These are phyloP conservation scores for Rosalia funebris DNA, from an alignment of 2,888 invertebrate species.

Conservation along the genomic window DNA sequence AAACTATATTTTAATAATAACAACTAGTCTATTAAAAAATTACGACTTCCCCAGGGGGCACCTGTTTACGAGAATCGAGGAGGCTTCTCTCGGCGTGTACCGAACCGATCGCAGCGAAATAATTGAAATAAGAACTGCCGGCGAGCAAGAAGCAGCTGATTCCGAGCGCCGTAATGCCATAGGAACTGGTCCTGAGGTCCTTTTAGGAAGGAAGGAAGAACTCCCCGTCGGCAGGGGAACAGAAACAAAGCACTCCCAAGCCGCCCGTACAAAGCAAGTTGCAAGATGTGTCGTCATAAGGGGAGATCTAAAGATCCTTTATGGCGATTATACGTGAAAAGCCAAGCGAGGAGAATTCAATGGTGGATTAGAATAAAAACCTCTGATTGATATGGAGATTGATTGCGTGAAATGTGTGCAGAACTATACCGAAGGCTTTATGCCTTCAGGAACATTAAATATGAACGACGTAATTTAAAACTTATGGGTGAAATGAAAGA, in stretches of 20 bases:
- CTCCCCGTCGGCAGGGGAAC: slow-evolving; percentile 42
- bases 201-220: slow-evolving; percentile 47
- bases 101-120: slow-evolving; percentile 10
- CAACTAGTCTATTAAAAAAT: slow-evolving; percentile 34
- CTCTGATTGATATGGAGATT: slow-evolving; percentile 42
- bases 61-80: slow-evolving; percentile 34
- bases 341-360: slow-evolving; percentile 44
- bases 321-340: slow-evolving; percentile 38
- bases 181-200: slow-evolving; percentile 42
- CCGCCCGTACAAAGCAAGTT: slow-evolving; percentile 49
- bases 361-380: slow-evolving; percentile 44
- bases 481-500: not conserved
- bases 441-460: slow-evolving; percentile 21
- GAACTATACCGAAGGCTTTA: slow-evolving; percentile 13
- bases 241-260: slow-evolving; percentile 48
- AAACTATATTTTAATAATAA: slow-evolving; percentile 32
- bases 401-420: slow-evolving; percentile 33
- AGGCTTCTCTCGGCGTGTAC: slow-evolving; percentile 27
- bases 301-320: slow-evolving; percentile 37
- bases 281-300: slow-evolving; percentile 43
- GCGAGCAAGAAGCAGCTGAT: slow-evolving; percentile 28
- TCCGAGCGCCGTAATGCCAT: slow-evolving; percentile 22
- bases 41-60: slow-evolving; percentile 35
- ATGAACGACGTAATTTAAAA: slow-evolving; percentile 15
- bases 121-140: slow-evolving; percentile 18